Percentiles rank a stretch among this genome's conserved stretches.
These are phyloP conservation scores for Vanessa tameamea DNA, from an alignment of 1,140 invertebrate species.

Conservation along the genomic window DNA sequence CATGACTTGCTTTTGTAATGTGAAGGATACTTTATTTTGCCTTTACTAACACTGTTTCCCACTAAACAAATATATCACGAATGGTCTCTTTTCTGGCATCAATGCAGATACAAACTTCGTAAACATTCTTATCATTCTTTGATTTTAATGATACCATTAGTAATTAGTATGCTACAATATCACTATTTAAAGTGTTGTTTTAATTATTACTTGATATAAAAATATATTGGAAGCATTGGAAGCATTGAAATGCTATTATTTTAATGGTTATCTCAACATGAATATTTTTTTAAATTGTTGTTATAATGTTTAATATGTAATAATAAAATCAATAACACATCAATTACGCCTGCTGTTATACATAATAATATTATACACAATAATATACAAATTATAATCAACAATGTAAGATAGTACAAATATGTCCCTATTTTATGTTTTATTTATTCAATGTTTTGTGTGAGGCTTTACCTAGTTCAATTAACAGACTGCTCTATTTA, in stretches of 20 bases:
- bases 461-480: background rate
- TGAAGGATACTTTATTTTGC: background rate
- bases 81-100: background rate
- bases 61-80: background rate
- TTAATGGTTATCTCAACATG: too few species aligned
- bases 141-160: background rate
- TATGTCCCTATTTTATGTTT: background rate
- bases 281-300: too few species aligned
- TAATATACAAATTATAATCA: too few species aligned
- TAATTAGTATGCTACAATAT: background rate
- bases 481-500: background rate
- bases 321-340: too few species aligned
- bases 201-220: background rate
- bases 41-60: background rate
- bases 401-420: too few species aligned
- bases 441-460: background rate
- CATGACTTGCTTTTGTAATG: too few species aligned
- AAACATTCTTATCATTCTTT: background rate
- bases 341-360: too few species aligned
- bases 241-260: too few species aligned
- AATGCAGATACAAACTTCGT: background rate
- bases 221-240: background rate
- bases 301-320: too few species aligned
- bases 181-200: background rate
- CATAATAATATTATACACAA: too few species aligned